phyloP scores from a whole-genome alignment of 2,888 invertebrate species.

The Amitus sp. region DNA sequence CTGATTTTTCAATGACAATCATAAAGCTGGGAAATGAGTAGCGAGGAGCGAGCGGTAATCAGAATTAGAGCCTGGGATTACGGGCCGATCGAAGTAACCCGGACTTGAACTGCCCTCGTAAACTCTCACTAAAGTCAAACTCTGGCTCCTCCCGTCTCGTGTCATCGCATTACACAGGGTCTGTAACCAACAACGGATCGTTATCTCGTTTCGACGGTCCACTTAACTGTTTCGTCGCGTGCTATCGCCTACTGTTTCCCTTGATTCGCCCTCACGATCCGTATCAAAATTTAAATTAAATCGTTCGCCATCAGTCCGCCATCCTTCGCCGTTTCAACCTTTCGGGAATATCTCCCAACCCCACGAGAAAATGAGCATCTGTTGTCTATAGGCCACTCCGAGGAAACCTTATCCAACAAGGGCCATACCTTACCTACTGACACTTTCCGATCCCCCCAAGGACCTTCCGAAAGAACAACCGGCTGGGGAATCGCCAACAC shows the following conservation, averaged over 20 bases:
- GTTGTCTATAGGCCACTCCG: not conserved
- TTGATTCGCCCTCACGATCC: slow-evolving; percentile 22
- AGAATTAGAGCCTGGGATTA: slow-evolving; percentile 61
- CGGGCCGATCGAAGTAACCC: slow-evolving; percentile 64
- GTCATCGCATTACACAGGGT: slow-evolving; percentile 57
- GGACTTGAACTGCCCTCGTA: slow-evolving; percentile 61
- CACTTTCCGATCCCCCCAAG: too few relatives aligned
- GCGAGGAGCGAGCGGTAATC: slow-evolving; percentile 50
- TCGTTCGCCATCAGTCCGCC: not conserved
- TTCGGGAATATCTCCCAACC: not conserved
- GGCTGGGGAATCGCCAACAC: too few relatives aligned
- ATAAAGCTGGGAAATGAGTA: slow-evolving; percentile 24
- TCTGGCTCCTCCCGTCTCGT: slow-evolving; percentile 62
- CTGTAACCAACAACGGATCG: slow-evolving; percentile 53
- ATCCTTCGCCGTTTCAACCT: not conserved
- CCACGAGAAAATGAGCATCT: slow-evolving; percentile 3
- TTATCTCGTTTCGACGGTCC: slow-evolving; percentile 48
- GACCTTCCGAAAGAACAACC: too few relatives aligned
- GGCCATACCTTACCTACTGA: too few relatives aligned
- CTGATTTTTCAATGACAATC: slow-evolving; percentile 26
- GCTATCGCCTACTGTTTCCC: slow-evolving; percentile 23
- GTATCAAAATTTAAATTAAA: slow-evolving; percentile 7
- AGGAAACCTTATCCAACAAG: not conserved
- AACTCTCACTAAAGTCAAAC: slow-evolving; percentile 62
- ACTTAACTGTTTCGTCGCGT: slow-evolving; percentile 33